Evolutionary conservation across 2,797 vertebrate genomes (phyloP).

Genomic region (Sebastes hubbsi): DNA sequence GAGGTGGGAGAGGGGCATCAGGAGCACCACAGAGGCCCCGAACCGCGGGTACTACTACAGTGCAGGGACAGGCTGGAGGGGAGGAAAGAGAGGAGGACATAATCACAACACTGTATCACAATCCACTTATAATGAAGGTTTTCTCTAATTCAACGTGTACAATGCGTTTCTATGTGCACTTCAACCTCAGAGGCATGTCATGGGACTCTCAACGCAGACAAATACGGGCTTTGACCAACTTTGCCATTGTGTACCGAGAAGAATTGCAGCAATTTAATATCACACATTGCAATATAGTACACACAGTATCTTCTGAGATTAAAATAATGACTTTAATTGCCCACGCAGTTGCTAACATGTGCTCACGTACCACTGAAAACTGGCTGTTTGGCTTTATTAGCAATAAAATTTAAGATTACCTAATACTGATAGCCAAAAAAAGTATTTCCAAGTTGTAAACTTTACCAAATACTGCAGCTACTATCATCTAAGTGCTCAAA

Average conservation of each 20-base stretch:
- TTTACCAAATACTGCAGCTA: neutral
- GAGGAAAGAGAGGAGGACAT: neutral
- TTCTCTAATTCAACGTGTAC: neutral
- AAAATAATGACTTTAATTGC: neutral
- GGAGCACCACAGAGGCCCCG: constrained; percentile 99
- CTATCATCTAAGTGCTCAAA: neutral
- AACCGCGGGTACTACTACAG: constrained; percentile 87
- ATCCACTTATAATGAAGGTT: neutral
- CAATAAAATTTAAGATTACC: neutral
- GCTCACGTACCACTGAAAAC: neutral
- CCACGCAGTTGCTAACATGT: neutral
- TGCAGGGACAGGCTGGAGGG: constrained; percentile 80
- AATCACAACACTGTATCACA: neutral
- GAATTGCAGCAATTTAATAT: neutral
- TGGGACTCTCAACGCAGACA: neutral
- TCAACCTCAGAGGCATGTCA: neutral
- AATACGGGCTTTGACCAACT: neutral
- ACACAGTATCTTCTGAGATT: neutral
- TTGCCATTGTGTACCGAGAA: neutral
- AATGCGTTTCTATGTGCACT: neutral
- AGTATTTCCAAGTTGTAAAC: neutral
- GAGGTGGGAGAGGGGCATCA: constrained; percentile 99
- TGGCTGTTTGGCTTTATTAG: neutral
- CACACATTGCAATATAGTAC: neutral
- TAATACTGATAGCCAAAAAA: neutral